Conservation (phyloP, 23 tunicate species). For the Botrylloides violaceus region DNA sequence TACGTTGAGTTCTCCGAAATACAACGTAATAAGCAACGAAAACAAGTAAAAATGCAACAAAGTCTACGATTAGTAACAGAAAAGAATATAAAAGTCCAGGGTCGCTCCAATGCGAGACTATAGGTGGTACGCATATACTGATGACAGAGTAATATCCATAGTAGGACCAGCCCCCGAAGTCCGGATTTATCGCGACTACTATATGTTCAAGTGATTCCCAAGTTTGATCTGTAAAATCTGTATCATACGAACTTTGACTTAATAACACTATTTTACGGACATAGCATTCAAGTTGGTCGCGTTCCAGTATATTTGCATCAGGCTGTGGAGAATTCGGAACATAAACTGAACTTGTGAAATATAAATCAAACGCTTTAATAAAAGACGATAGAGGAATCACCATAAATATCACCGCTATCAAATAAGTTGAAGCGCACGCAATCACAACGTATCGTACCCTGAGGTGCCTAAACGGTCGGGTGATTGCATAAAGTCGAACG, state of each 20-base stretch:
- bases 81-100: slow-evolving; percentile 17
- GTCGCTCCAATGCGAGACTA: slow-evolving; percentile 10
- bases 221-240: background rate
- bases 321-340: slow-evolving; percentile 19
- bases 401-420: slow-evolving; percentile 1
- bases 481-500: slow-evolving; percentile 18
- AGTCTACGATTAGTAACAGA: background rate
- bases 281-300: slow-evolving; percentile 5
- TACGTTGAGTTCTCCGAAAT: slow-evolving; percentile 1
- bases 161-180: slow-evolving; percentile 7
- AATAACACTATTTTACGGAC: slow-evolving; percentile 2
- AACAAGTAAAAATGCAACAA: slow-evolving; percentile 8
- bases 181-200: slow-evolving; percentile 1
- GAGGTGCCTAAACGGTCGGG: slow-evolving; percentile 7
- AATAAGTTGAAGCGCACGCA: slow-evolving; percentile 4
- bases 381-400: slow-evolving; percentile 2
- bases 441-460: slow-evolving; percentile 5
- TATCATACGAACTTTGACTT: background rate
- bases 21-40: slow-evolving; percentile 12
- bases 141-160: slow-evolving; percentile 15
- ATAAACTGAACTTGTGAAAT: background rate
- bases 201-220: slow-evolving; percentile 3
- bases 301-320: slow-evolving; percentile 19
- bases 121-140: slow-evolving; percentile 22
- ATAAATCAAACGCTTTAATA: background rate